Evolutionary conservation across 2,888 invertebrate species (phyloP).

Genomic region (Tethea ocularis): DNA sequence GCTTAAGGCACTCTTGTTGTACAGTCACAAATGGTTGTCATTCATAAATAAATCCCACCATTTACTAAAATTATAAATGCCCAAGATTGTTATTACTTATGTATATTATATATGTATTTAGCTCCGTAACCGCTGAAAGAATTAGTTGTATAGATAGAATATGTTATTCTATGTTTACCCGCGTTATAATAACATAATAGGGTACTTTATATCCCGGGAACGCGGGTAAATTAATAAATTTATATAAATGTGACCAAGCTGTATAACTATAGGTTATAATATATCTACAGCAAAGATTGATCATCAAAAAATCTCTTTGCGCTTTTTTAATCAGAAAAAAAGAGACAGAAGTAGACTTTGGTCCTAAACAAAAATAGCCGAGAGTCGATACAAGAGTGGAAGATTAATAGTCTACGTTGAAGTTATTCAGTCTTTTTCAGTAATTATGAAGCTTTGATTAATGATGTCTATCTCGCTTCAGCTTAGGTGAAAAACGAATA

Average conservation of each 20-base stretch:
- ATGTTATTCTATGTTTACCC: too few species aligned
- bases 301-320: background rate
- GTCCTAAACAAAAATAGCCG: constrained; percentile 1
- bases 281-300: background rate
- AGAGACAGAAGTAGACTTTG: background rate
- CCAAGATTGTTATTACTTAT: too few species aligned
- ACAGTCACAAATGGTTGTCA: too few species aligned
- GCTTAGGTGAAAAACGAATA: background rate
- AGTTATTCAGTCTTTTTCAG: constrained; percentile 30
- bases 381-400: constrained; percentile 14
- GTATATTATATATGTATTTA: too few species aligned
- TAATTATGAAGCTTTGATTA: constrained; percentile 41
- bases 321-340: background rate
- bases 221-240: too few species aligned
- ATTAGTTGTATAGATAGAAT: too few species aligned
- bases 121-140: too few species aligned
- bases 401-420: constrained; percentile 32
- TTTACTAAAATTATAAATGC: too few species aligned
- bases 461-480: constrained; percentile 29
- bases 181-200: too few species aligned
- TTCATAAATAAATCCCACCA: too few species aligned
- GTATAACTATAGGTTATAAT: background rate
- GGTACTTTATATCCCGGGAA: too few species aligned
- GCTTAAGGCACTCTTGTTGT: too few species aligned
- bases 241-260: background rate